Conservation (phyloP, 1,140 invertebrate genomes). For the Camponotus pennsylvanicus region DNA sequence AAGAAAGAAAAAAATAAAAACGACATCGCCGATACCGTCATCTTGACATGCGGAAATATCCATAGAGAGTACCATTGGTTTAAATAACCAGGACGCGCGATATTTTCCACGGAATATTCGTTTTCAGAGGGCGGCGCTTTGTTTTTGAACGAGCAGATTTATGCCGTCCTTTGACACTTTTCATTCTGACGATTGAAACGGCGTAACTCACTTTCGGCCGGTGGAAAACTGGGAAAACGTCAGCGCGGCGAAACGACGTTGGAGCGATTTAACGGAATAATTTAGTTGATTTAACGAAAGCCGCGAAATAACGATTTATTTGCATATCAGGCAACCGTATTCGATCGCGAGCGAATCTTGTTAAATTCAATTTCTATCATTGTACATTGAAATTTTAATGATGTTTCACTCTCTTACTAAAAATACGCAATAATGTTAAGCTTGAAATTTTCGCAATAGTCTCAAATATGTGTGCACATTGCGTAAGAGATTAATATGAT, state of each 20-base stretch:
- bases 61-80: constrained; percentile 51
- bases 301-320: constrained; percentile 75
- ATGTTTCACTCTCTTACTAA: neutral
- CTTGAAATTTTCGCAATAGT: neutral
- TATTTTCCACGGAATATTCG: constrained; percentile 61
- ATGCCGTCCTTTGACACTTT: constrained; percentile 59
- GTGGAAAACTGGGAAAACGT: constrained; percentile 63
- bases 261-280: constrained; percentile 74
- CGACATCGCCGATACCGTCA: constrained; percentile 13
- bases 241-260: constrained; percentile 26
- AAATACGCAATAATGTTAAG: neutral
- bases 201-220: constrained; percentile 63
- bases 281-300: constrained; percentile 76
- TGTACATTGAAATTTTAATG: neutral
- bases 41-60: constrained; percentile 44
- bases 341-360: constrained; percentile 61
- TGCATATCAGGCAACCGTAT: constrained; percentile 59
- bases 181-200: constrained; percentile 68
- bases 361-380: constrained; percentile 66
- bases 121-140: constrained; percentile 50
- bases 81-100: constrained; percentile 57
- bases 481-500: neutral
- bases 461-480: neutral
- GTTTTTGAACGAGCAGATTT: constrained; percentile 61
- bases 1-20: neutral